Base-by-base conservation (phyloP, 2,113 vertebrate genomes). In the Apus apus region DNA sequence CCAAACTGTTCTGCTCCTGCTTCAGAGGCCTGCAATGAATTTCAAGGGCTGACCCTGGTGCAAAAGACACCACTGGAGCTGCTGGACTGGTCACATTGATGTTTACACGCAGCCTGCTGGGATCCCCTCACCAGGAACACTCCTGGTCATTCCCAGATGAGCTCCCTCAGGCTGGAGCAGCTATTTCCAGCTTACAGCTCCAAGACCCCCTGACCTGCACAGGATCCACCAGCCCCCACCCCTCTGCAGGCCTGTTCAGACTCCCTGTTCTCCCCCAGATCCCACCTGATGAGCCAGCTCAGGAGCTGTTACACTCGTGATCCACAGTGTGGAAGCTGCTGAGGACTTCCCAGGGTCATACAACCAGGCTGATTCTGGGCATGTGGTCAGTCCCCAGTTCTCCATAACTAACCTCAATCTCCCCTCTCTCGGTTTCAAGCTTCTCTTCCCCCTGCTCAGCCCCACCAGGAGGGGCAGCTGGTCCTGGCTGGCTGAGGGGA, bases 381-480 rank as follows among this genome's bases (percentile, higher is more conserved):
- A 98, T 0, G 98, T 98, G 26, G 97, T 98, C 89, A 98, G 88
- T 45, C 98, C 98, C 98, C 98, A 98, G 90, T 98, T 99, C 82
- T 98, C 98, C 98, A 98, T 98, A 18, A n/a, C n/a, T n/a, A n/a
- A n/a, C n/a, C n/a, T n/a, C n/a, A n/a, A n/a, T n/a, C n/a, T n/a
- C n/a, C 38, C 38, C 38, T 38, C 38, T 38, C 38, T 38, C 38
- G 10, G 38, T 38, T 38, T 38, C 38, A 38, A 8, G 13, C 19
- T 76, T 67, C 48, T 75, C 15, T 48, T 38, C 16, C 18, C n/a
- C 43, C 34, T 7, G 13, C 17, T 17, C 61, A 36, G 26, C 26
- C 50, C 73, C 27, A 70, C 9, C 7, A 85, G 17, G 40, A 43
- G 56, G 26, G 16, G n/a, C 15, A 56, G 14, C 16, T 60, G 34